phyloP scores from a whole-genome alignment of 1,140 invertebrate species.

The Steinernema khuongi region DNA sequence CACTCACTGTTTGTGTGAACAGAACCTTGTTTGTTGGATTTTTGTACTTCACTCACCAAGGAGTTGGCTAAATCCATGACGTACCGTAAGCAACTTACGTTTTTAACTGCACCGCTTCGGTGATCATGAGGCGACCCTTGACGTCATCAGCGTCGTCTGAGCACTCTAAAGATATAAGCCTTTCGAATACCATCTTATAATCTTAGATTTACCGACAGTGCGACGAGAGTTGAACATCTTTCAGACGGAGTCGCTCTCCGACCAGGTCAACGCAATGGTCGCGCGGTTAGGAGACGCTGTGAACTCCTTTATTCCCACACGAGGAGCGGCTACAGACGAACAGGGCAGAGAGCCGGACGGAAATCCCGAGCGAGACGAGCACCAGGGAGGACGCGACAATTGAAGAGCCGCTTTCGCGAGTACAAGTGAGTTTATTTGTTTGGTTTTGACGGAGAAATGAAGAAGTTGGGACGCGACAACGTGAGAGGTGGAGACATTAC shows the following conservation, averaged over 20 bases:
- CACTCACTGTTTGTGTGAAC: neutral
- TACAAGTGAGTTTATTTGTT: constrained; percentile 17
- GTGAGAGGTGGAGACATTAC: neutral
- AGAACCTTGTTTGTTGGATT: too few species aligned
- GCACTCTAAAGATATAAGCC: neutral
- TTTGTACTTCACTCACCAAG: too few species aligned
- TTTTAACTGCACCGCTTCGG: too few species aligned
- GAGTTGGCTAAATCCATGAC: too few species aligned
- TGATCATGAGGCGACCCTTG: too few species aligned
- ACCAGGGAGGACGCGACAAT: neutral
- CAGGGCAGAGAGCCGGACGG: neutral
- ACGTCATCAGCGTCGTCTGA: neutral
- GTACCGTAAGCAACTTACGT: too few species aligned
- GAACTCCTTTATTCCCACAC: neutral
- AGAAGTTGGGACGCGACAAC: neutral
- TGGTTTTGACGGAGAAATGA: neutral
- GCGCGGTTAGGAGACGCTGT: neutral
- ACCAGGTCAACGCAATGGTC: neutral
- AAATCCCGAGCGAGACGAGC: too few species aligned
- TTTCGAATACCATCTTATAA: neutral
- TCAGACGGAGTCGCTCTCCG: neutral
- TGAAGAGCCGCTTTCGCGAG: constrained; percentile 3
- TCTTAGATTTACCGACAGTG: neutral
- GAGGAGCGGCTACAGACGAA: neutral
- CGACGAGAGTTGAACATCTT: neutral